A percentile compares a stretch with the other conserved stretches of the same genome.
Conservation (phyloP, 2,113 vertebrate genomes). For the Carassius carassius region DNA sequence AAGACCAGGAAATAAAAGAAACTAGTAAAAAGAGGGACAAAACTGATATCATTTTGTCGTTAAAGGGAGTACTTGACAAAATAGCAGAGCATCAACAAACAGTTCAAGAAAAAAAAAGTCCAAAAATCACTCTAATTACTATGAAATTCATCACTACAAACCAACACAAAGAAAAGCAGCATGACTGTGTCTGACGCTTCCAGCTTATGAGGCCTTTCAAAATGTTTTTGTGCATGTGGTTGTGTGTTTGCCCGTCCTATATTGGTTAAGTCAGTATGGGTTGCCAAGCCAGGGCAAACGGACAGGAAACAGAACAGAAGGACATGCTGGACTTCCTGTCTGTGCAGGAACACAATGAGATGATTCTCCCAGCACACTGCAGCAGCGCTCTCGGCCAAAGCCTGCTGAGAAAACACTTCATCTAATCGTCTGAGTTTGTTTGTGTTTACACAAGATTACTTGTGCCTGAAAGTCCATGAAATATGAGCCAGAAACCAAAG, state of each 20-base stretch:
- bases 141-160: neutral
- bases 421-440: neutral
- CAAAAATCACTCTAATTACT: neutral
- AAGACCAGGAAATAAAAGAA: neutral
- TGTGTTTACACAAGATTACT: neutral
- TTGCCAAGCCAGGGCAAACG: constrained; percentile 56
- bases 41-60: neutral
- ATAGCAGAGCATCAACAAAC: neutral
- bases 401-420: constrained; percentile 1
- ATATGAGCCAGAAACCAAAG: neutral
- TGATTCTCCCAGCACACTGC: neutral
- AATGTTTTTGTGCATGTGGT: constrained; percentile 16
- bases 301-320: constrained; percentile 68
- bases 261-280: constrained; percentile 39
- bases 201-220: neutral
- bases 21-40: neutral
- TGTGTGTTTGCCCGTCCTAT: neutral
- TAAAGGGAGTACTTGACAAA: neutral
- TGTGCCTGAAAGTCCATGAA: neutral
- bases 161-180: neutral
- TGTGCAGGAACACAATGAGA: constrained; percentile 61
- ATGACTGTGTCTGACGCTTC: constrained; percentile 1
- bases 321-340: constrained; percentile 73
- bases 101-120: neutral
- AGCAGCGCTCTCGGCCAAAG: neutral